Percentiles rank a stretch among this genome's conserved stretches.
Conservation (phyloP, 2,113 vertebrate species). For the Mesoclemmys tuberculata region DNA sequence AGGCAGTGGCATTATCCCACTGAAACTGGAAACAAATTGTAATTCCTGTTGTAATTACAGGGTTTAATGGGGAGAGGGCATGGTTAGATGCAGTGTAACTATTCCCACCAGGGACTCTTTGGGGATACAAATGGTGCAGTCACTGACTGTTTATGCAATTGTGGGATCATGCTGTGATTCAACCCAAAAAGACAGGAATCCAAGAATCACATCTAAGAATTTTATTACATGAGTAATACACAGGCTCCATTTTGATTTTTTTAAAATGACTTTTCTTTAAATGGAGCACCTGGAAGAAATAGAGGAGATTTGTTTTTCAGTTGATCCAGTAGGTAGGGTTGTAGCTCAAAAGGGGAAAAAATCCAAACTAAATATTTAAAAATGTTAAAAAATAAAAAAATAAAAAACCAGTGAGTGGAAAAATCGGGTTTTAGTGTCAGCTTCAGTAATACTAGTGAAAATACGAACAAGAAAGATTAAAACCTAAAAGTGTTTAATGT, state of each 20-base stretch:
- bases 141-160: not conserved
- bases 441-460: not conserved
- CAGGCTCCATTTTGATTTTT: not conserved
- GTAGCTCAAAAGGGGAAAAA: not conserved
- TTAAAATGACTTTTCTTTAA: too few relatives aligned
- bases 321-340: not conserved
- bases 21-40: conserved; percentile 52
- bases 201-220: not conserved
- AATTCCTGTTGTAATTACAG: conserved; percentile 79
- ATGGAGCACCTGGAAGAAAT: too few relatives aligned
- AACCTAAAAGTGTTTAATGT: not conserved
- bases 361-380: not conserved
- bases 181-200: conserved; percentile 22
- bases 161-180: not conserved
- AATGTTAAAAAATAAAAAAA: not conserved
- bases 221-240: not conserved
- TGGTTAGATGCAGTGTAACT: conserved; percentile 62
- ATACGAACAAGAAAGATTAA: not conserved
- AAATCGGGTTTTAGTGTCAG: not conserved
- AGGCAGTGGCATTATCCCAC: conserved; percentile 52
- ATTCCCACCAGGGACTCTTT: conserved; percentile 19
- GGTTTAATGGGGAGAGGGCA: conserved; percentile 33
- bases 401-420: not conserved
- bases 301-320: not conserved
- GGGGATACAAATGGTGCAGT: conserved; percentile 42